Base-by-base conservation (phyloP, 2,113 vertebrate species). In the Sclerurus mexicanus region DNA sequence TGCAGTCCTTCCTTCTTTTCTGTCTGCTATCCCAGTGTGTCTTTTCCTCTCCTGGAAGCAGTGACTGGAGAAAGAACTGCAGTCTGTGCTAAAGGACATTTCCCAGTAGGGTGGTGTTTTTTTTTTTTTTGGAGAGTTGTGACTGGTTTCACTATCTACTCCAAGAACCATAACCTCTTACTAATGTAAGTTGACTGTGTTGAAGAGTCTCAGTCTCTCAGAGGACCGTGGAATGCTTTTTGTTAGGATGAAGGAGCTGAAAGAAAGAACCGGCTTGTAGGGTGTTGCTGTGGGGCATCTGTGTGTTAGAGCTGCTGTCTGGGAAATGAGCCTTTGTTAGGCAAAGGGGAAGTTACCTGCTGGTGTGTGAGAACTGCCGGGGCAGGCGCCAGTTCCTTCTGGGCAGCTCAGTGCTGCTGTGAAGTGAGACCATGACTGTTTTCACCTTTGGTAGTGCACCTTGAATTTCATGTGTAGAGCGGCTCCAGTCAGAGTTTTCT, bases 181-280 rank as follows among this genome's bases (percentile, higher is more conserved):
- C 55, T 60, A 37, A 88, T 39, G 5, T 27, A 66, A 64, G 7
- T 37, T 73, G 73, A 62, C 63, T 35, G 20, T 69, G 53, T 24
- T 86, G 58, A 92, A 68, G 66, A 74, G 66, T 33, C 66, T 79
- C 82, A 74, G 55, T 75, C 74, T 93, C 52, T 59, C 49, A 24
- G 53, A 44, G 27, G 67, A 47, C 4, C 6, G 20, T 50, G 66
- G 56, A 66, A 31, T 75, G 55, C 42, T 87, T 85, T 93, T 52
- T 60, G 42, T 82, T 68, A 23, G 2, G 30, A 30, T 67, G 69
- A 60, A 84, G 64, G 44, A 87, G 39, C 12, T 49, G 63, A 73
- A 89, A 76, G 40, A 40, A 77, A 53, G 76, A 76, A 76, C 35
- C 10, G 1, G 4, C 23, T 42, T 39, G 33, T 42, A 25, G 1